phyloP scores from a whole-genome alignment of 2,113 vertebrate genomes.

The Blennius ocellaris region DNA sequence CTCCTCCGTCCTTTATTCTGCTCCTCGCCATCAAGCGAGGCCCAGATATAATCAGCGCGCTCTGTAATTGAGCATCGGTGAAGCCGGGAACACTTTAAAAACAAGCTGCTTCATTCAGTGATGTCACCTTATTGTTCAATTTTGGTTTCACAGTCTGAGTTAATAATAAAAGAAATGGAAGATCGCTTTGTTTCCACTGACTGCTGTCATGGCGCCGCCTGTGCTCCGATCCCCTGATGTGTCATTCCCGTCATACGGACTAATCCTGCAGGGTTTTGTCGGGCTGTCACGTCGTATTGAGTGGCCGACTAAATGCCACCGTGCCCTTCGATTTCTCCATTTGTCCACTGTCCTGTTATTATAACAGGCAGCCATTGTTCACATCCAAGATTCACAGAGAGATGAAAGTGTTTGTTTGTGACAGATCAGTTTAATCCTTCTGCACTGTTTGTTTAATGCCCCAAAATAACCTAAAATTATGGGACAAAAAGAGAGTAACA shows the following conservation, averaged over 20 bases:
- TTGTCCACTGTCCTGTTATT: not conserved
- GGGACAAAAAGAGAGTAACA: not conserved
- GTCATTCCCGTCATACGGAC: not conserved
- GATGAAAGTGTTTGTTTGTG: not conserved
- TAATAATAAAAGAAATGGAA: slow-evolving; percentile 21
- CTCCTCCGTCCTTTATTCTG: no score
- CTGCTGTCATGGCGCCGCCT: slow-evolving; percentile 6
- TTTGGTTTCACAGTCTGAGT: slow-evolving; percentile 18
- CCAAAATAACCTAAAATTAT: not conserved
- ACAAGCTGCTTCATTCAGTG: not conserved
- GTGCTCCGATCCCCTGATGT: not conserved
- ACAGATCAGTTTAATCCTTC: not conserved
- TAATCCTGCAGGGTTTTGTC: slow-evolving; percentile 32
- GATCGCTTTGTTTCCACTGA: slow-evolving; percentile 7
- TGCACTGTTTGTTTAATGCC: not conserved
- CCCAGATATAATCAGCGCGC: slow-evolving; percentile 3
- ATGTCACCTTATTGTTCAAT: not conserved
- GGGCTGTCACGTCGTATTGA: slow-evolving; percentile 38
- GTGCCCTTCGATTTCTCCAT: slow-evolving; percentile 10
- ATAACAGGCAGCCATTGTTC: not conserved
- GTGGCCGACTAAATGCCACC: not conserved
- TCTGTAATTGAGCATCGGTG: not conserved
- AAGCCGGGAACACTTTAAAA: not conserved
- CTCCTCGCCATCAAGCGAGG: no score
- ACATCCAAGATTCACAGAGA: not conserved